Percentiles rank a stretch among this genome's conserved stretches.
Conservation (phyloP, 2,888 invertebrate species). For the Drosophila subsilvestris region DNA sequence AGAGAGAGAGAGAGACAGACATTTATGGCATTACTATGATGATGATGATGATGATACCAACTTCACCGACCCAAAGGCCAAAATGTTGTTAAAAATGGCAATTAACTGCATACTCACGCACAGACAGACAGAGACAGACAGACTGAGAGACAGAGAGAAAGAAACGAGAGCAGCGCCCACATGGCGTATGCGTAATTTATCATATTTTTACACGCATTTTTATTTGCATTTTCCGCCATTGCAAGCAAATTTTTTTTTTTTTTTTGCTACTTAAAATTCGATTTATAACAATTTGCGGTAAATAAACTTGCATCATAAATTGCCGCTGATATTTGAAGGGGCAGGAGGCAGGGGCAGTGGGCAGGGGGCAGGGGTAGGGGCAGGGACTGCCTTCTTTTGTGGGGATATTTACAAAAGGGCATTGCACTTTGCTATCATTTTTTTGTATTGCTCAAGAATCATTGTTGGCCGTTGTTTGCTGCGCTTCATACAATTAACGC, state of each 20-base stretch:
- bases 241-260: conserved; percentile 14
- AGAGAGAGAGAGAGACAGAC: not conserved
- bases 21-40: conserved; percentile 48
- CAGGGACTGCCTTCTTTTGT: no score
- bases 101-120: conserved; percentile 58
- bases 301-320: conserved; percentile 75
- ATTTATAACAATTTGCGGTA: conserved; percentile 79
- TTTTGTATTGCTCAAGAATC: conserved; percentile 38
- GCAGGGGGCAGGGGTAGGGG: no score
- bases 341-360: not conserved
- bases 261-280: conserved; percentile 71
- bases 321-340: conserved; percentile 15
- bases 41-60: conserved; percentile 33
- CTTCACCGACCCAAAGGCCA: conserved; percentile 11
- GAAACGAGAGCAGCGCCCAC: not conserved
- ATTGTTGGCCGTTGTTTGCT: conserved; percentile 21
- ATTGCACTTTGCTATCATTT: conserved; percentile 47
- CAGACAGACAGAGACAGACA: conserved; percentile 1
- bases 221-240: conserved; percentile 60
- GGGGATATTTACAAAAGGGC: conserved; percentile 38
- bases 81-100: conserved; percentile 67
- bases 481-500: conserved; percentile 64
- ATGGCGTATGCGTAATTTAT: conserved; percentile 73
- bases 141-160: conserved; percentile 1
- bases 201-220: conserved; percentile 70